These are phyloP conservation scores for Clupea harengus DNA, from an alignment of 2,113 vertebrate species.

Conservation along the genomic window DNA sequence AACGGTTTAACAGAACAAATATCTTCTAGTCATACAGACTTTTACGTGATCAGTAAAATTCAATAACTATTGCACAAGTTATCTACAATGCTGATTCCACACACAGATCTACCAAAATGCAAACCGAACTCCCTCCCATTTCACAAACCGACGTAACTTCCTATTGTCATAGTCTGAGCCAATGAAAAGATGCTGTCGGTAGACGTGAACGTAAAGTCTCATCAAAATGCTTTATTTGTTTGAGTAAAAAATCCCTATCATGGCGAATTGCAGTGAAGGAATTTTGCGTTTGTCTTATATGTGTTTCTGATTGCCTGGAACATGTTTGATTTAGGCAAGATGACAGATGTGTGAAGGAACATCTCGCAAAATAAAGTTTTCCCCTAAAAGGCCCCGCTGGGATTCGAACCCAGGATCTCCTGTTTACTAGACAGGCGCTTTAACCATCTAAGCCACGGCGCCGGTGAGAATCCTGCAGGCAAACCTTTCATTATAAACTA, in stretches of 20 bases:
- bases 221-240: no score
- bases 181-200: conserved; percentile 32
- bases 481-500: no score
- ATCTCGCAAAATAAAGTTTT: background rate
- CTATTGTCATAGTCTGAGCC: conserved; percentile 1
- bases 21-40: background rate
- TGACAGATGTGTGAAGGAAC: background rate
- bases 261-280: no score
- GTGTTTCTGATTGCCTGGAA: no score
- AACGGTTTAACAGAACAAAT: background rate
- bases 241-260: no score
- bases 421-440: conserved; percentile 16
- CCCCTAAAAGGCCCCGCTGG: background rate
- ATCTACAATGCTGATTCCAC: background rate
- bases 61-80: background rate
- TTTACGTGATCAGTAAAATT: background rate
- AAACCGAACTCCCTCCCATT: conserved; percentile 56
- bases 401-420: conserved; percentile 15
- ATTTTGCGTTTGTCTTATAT: no score
- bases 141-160: conserved; percentile 43
- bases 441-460: conserved; percentile 15
- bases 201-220: no score
- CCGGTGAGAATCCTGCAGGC: no score
- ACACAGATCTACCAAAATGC: background rate
- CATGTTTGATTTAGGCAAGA: no score